A percentile compares a stretch with the other conserved stretches of the same genome.
phyloP scores from a whole-genome alignment of 2,797 vertebrate species.

The Sebastes kiyomatsui region DNA sequence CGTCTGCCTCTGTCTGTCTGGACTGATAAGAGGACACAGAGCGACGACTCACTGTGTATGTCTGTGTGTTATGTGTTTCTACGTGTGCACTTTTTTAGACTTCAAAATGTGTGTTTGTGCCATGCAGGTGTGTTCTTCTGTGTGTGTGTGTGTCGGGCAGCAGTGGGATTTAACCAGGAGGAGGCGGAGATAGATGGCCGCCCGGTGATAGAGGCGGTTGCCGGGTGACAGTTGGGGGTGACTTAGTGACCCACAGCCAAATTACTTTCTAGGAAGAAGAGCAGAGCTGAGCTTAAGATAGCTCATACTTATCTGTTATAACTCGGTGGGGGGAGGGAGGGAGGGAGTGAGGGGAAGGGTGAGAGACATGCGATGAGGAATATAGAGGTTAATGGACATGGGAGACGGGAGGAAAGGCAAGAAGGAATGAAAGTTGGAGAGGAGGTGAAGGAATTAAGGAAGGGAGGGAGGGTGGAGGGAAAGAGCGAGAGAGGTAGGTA shows the following conservation, averaged over 20 bases:
- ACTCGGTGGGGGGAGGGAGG: not conserved
- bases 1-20: not conserved
- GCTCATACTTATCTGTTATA: slow-evolving; percentile 37
- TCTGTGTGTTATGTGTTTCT: not conserved
- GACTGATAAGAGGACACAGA: slow-evolving; percentile 22
- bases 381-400: not conserved
- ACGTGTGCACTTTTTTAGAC: not conserved
- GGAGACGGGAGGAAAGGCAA: not conserved
- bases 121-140: too few species aligned
- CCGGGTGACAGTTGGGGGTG: slow-evolving; percentile 42
- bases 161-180: slow-evolving; percentile 16
- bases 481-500: not conserved
- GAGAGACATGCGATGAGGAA: not conserved
- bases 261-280: slow-evolving; percentile 58
- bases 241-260: slow-evolving; percentile 55
- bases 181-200: slow-evolving; percentile 29
- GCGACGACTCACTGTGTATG: not conserved
- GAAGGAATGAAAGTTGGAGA: not conserved
- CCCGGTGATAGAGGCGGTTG: slow-evolving; percentile 35
- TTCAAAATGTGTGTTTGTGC: not conserved
- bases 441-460: not conserved
- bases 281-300: slow-evolving; percentile 47
- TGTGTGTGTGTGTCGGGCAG: not conserved
- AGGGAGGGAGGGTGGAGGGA: not conserved
- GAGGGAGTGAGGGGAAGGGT: not conserved